Conservation (phyloP, 2,797 vertebrate species). For the Scyliorhinus canicula region DNA sequence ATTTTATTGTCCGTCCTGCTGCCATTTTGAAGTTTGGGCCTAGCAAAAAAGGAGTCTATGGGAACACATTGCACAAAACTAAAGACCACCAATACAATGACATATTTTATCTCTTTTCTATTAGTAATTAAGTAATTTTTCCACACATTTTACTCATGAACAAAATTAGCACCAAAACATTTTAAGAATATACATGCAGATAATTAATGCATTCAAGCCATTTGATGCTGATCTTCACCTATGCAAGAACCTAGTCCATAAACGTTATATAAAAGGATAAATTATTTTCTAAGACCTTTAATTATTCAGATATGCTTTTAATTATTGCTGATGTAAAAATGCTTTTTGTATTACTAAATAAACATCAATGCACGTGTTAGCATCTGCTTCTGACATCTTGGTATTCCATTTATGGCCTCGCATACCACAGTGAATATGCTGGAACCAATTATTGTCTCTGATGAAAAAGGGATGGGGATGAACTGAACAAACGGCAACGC, state of each 20-base stretch:
- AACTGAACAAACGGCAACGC: background rate
- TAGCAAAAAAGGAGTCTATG: background rate
- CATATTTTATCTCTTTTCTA: background rate
- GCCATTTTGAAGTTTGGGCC: background rate
- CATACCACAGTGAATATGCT: background rate
- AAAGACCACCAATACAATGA: background rate
- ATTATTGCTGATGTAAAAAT: background rate
- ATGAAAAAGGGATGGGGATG: background rate
- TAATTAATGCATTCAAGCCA: background rate
- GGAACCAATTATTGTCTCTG: background rate
- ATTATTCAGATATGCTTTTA: background rate
- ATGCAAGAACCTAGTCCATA: background rate
- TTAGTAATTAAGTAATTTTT: background rate
- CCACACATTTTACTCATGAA: background rate
- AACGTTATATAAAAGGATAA: background rate
- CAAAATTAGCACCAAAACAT: background rate
- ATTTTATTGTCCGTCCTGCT: background rate
- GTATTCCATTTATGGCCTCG: background rate
- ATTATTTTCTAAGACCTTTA: background rate
- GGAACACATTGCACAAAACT: background rate
- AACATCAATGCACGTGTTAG: background rate
- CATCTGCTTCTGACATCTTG: background rate
- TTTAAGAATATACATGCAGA: background rate
- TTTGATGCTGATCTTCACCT: background rate
- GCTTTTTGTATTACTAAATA: background rate